Base-by-base conservation (phyloP, 2,113 vertebrate genomes). In the Vanacampus margaritifer region DNA sequence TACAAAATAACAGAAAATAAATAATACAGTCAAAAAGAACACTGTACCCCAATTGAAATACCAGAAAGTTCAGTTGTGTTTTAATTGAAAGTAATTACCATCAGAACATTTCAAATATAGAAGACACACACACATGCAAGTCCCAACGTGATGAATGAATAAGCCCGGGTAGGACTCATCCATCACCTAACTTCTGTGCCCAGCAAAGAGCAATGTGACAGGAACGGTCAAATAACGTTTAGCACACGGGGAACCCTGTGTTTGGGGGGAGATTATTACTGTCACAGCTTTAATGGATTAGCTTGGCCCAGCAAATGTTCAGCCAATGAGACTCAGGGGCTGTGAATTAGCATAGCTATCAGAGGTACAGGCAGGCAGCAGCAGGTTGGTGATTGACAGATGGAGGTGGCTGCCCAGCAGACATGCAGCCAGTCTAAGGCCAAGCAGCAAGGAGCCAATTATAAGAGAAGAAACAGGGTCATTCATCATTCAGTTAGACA, bases 401-500 rank as follows among this genome's bases (percentile, higher is more conserved):
- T 87, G 84, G 81, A 87, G 84, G 84, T 86, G 79, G 84, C 79
- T 78, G 78, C 84, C 85, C 86, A 80, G 75, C 78, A 89, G 83
- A 88, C 86, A 81, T 76, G 73, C 57, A 87, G 70, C 83, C 79
- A 76, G 76, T 76, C 81, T 84, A 60, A 81, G 77, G 81, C 87
- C 84, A 85, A 87, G 80, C 83, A 86, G 83, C 78, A 41, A 88
- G 82, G 65, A 88, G 81, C 85, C 88, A 91, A 90, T 90, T 91
- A 89, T 86, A 72, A 79, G 77, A 60, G 73, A 69, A 85, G 82
- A 85, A 82, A 71, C 75, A 87, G 89, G 88, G 83, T 85, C 89
- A 91, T 91, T 89, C 84, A 91, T 91, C 90, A 91, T 91, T 85
- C 85, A 75, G 83, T 89, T 86, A 86, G 89, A 91, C 88, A 90